Percentiles rank a stretch among this genome's conserved stretches.
These are phyloP conservation scores for Alexandromys oeconomus DNA, from an alignment of 2,797 vertebrate species.

Conservation along the genomic window DNA sequence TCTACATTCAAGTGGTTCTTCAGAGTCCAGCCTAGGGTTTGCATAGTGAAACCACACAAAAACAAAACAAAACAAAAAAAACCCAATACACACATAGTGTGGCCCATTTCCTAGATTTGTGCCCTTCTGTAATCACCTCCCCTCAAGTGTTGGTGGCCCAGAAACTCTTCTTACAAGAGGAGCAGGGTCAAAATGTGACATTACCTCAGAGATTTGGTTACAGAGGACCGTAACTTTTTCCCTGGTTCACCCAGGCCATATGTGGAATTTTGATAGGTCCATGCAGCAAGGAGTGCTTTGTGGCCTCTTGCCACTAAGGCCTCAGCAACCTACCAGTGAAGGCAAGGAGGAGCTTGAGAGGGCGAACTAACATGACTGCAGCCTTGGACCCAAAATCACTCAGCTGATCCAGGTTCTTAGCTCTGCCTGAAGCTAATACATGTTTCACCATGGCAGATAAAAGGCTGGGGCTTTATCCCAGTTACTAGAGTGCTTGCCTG, in stretches of 20 bases:
- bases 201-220: not conserved
- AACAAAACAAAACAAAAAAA: not conserved
- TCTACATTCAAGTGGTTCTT: not conserved
- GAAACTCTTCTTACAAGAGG: not conserved
- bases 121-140: not conserved
- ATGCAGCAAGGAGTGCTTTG: not conserved
- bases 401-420: not conserved
- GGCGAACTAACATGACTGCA: not conserved
- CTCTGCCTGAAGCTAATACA: not conserved
- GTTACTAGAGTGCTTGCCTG: not conserved
- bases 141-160: not conserved
- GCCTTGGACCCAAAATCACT: not conserved
- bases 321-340: not conserved
- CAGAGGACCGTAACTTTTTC: not conserved
- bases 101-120: not conserved
- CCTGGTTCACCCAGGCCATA: not conserved
- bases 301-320: not conserved
- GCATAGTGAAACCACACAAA: not conserved
- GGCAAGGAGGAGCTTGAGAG: not conserved
- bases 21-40: not conserved
- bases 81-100: not conserved
- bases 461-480: not conserved
- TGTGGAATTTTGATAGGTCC: not conserved
- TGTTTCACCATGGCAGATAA: not conserved
- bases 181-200: not conserved